Evolutionary conservation across 1,140 invertebrate species (phyloP).

Genomic region (Drosophila persimilis): DNA sequence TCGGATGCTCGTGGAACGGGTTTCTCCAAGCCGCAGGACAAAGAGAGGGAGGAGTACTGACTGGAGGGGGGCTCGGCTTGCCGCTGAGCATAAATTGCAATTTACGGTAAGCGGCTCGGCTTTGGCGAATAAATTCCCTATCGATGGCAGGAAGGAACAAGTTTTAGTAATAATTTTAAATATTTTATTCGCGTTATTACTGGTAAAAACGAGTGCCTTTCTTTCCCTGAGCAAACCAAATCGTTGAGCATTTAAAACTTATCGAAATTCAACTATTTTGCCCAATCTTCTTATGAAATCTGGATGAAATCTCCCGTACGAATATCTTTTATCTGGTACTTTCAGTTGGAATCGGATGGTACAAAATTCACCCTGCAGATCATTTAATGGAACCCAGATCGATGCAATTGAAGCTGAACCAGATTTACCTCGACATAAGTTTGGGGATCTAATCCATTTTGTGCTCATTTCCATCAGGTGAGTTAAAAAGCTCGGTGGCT

Average conservation of each 20-base stretch:
- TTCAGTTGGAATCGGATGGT: too few relatives aligned
- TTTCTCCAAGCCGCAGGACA: neutral
- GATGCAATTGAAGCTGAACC: neutral
- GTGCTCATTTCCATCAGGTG: conserved; percentile 1
- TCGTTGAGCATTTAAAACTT: too few relatives aligned
- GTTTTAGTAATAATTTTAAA: conserved; percentile 62
- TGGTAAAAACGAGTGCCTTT: conserved; percentile 16
- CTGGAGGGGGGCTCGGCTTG: conserved; percentile 23
- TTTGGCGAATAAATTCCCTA: conserved; percentile 39
- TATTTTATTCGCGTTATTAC: conserved; percentile 35
- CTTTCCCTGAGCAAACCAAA: neutral
- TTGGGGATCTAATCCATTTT: conserved; percentile 12
- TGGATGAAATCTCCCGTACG: too few relatives aligned
- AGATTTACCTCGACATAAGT: neutral
- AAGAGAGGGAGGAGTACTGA: too few relatives aligned
- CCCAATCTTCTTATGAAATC: too few relatives aligned
- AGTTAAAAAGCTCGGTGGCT: conserved; percentile 9
- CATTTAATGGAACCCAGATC: too few relatives aligned
- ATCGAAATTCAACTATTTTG: too few relatives aligned
- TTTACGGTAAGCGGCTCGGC: conserved; percentile 63
- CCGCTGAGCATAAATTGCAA: conserved; percentile 71
- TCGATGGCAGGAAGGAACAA: conserved; percentile 40
- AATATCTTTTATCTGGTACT: too few relatives aligned
- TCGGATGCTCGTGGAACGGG: conserved; percentile 18
- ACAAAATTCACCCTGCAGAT: too few relatives aligned